Evolutionary conservation across 2,797 vertebrate genomes (phyloP).

Genomic region (Dermochelys coriacea): DNA sequence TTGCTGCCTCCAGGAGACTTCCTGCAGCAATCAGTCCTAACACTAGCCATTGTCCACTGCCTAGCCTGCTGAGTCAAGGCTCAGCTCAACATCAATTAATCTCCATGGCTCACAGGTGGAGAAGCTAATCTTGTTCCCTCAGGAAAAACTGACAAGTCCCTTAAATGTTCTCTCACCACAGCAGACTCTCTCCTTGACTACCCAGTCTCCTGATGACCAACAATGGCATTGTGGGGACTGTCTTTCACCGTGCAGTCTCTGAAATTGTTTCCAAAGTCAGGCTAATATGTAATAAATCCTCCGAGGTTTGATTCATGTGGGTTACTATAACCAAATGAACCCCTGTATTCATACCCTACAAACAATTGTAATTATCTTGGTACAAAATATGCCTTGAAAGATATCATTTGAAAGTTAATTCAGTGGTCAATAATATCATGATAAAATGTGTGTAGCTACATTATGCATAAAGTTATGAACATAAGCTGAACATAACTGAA

Average conservation of each 20-base stretch:
- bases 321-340: background rate
- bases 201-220: background rate
- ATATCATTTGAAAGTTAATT: background rate
- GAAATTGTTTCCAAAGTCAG: background rate
- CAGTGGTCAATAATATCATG: background rate
- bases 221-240: background rate
- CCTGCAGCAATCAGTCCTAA: background rate
- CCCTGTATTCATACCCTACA: background rate
- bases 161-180: background rate
- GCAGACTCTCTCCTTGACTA: background rate
- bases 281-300: background rate
- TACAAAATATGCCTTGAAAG: background rate
- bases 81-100: constrained; percentile 36
- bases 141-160: constrained; percentile 12
- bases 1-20: constrained; percentile 5
- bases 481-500: background rate
- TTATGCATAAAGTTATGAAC: background rate
- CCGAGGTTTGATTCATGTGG: background rate
- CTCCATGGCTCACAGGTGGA: background rate
- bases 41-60: constrained; percentile 35
- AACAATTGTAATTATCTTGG: background rate
- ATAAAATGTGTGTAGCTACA: background rate
- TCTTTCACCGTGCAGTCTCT: background rate
- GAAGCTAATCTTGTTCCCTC: constrained; percentile 9
- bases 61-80: constrained; percentile 3